Evolutionary conservation across 2,113 vertebrate genomes (phyloP).

Genomic region (Rhabdomys dilectus): DNA sequence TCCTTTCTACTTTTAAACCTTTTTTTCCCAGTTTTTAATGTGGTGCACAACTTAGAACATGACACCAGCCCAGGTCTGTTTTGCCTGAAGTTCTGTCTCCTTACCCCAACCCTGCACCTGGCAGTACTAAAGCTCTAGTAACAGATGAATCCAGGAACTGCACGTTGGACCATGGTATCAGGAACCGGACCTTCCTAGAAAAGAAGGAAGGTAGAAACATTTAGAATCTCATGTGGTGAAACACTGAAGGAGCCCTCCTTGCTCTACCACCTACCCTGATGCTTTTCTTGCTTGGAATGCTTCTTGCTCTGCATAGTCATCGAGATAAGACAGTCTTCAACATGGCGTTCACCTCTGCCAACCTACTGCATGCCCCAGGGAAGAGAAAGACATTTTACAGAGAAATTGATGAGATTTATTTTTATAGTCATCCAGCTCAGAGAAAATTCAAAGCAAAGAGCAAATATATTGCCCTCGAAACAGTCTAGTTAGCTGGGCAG

Average conservation of each 20-base stretch:
- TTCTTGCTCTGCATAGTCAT: neutral
- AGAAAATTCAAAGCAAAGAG: constrained; percentile 54
- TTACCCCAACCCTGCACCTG: neutral
- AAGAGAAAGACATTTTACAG: neutral
- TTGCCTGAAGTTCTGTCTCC: neutral
- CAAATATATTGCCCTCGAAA: neutral
- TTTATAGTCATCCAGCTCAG: neutral
- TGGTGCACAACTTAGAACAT: neutral
- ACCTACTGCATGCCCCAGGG: neutral
- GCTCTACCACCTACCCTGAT: neutral
- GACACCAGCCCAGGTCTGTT: neutral
- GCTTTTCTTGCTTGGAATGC: neutral
- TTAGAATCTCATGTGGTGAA: neutral
- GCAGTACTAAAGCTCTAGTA: neutral
- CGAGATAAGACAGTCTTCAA: neutral
- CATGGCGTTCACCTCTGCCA: neutral
- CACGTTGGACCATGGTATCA: neutral
- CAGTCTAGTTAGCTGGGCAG: neutral
- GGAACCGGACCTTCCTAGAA: neutral
- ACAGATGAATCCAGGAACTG: constrained; percentile 14
- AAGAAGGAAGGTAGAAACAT: neutral
- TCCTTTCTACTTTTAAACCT: constrained; percentile 16
- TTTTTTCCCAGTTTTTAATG: neutral
- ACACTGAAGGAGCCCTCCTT: neutral
- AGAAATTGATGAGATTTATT: constrained; percentile 49